Evolutionary conservation across 2,888 invertebrate genomes (phyloP), one percentile per base, ranked within the genome.

Genomic region (Habrosyne pyritoides): DNA sequence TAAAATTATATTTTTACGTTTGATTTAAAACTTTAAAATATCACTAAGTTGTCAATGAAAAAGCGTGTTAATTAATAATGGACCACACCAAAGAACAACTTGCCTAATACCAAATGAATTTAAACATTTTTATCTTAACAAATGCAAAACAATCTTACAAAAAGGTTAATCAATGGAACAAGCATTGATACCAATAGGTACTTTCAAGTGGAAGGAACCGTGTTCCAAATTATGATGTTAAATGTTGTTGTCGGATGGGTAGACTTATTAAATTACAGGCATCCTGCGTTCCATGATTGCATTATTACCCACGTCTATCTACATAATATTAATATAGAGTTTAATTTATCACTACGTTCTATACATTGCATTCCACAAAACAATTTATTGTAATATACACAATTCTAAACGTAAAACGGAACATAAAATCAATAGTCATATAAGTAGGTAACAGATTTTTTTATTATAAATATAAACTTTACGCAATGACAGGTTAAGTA

Each of bases 361-460:
- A 69, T 60, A 64, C 62, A 64, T 68, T 67, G 66, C 67, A 68
- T 69, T 71, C 62, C 67, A 53, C 60, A 64, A 53, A 66, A 60
- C 64, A 59, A 64, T 64, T 21, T 0, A 21, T 22, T 14, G 2
- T 1, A 33, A n/a, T 2, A 24, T 48, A 48, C 6, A 42, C n/a
- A 36, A 18, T 42, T 18, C 7, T n/a, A 71, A 69, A 61, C 71
- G 63, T 64, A 70, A 79, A 79, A 81, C 71, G 64, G 70, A 60
- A 54, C 60, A 79, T 77, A 79, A 79, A 81, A 79, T 73, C 69
- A 71, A 72, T 72, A 72, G 79, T 80, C 75, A 77, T 77, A 74
- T 77, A 81, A 84, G 36, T 79, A 82, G 79, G 75, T 62, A 75
- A 77, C 69, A 80, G 76, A 79, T 69, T 73, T 75, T 77, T 79